Evolutionary conservation across 2,888 invertebrate genomes (phyloP), one percentile per base, ranked within the genome.

Genomic region (Amiota mariae): DNA sequence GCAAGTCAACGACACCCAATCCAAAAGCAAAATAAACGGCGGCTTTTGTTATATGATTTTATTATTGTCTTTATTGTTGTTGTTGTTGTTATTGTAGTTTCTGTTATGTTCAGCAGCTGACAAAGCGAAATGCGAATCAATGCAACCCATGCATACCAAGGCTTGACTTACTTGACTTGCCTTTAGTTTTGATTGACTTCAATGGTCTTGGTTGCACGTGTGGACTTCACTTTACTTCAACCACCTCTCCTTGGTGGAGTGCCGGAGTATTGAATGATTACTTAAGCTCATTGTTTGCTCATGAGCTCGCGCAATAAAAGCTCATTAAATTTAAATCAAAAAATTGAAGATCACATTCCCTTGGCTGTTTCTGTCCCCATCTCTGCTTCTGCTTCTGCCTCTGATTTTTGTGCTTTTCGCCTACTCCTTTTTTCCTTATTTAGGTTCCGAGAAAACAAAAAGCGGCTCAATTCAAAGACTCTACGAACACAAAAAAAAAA

Each of bases 401-500:
- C 10, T n/a, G 54, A 6, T 12, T 54, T 3, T n/a, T 54, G 6
- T n/a, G 13, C n/a, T n/a, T 12, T 54, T 54, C 54, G 13, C 54
- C n/a, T 54, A 12, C n/a, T 54, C 54, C 54, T n/a, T n/a, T n/a
- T 54, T 12, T 4, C n/a, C 12, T n/a, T n/a, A 12, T 54, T 54
- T 54, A n/a, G 64, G 46, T 20, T 11, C 64, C 10, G 18, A 13
- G 20, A 66, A 66, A 18, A 18, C 9, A 66, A 59, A 59, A 66
- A 48, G 64, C 64, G 48, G 64, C 61, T 24, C 63, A 63, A 36
- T 63, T n/a, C 20, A 66, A 66, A 66, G 59, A 51, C 78, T 74
- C 77, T 77, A 24, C 74, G 64, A 71, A 54, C 18, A 70, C 72
- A 24, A 24, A 24, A 24, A 71, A 74, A 75, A 78, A 79, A 80